Conservation (phyloP, 2,113 vertebrate species). For the Electrona antarctica region DNA sequence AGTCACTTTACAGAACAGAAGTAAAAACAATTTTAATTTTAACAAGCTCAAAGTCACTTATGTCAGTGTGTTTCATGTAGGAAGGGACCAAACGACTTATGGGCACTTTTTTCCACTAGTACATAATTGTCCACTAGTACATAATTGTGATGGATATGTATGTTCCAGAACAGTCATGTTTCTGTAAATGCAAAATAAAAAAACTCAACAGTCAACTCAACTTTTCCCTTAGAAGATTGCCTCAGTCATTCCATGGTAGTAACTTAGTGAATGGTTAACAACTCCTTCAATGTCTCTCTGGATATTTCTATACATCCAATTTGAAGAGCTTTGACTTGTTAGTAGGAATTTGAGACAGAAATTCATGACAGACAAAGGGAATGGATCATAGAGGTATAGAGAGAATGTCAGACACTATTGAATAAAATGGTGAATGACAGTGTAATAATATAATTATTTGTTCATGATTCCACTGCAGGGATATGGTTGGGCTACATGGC, state of each 20-base stretch:
- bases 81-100: no score
- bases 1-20: no score
- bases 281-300: background rate
- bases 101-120: no score
- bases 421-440: background rate
- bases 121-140: no score
- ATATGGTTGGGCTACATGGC: no score
- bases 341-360: background rate
- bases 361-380: background rate
- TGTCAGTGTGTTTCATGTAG: no score
- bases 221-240: background rate
- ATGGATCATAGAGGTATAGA: background rate
- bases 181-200: background rate
- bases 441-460: background rate
- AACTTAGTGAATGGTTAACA: background rate
- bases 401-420: background rate
- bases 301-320: background rate
- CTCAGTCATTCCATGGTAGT: background rate
- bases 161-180: background rate
- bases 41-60: no score
- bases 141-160: no score
- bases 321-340: constrained; percentile 18
- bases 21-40: no score
- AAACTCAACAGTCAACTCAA: background rate
- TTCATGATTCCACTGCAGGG: no score